Conservation (phyloP, 2,797 vertebrate genomes). For the Paedocypris micromegethes region DNA sequence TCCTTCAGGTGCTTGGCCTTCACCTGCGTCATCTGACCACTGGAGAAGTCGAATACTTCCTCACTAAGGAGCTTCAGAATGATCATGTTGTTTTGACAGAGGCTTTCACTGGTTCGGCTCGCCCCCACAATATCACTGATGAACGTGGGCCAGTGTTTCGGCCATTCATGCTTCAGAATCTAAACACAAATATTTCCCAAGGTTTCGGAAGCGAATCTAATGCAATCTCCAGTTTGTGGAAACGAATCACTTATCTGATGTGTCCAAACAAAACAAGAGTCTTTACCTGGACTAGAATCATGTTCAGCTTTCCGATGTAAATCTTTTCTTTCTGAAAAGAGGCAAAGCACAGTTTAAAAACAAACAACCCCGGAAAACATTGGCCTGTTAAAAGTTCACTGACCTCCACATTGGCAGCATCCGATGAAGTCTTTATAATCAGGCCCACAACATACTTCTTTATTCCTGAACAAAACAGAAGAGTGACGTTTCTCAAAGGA, state of each 20-base stretch:
- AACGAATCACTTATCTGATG: neutral
- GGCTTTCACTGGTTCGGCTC: slow-evolving; percentile 95
- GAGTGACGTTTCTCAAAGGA: neutral
- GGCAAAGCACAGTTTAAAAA: slow-evolving; percentile 29
- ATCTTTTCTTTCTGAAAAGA: slow-evolving; percentile 91
- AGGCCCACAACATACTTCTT: slow-evolving; percentile 99
- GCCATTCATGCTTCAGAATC: slow-evolving; percentile 99
- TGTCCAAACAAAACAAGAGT: neutral
- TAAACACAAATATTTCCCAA: slow-evolving; percentile 45
- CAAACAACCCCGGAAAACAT: neutral
- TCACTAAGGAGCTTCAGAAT: slow-evolving; percentile 96
- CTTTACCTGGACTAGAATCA: slow-evolving; percentile 98
- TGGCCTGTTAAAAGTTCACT: slow-evolving; percentile 48
- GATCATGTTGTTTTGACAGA: slow-evolving; percentile 99
- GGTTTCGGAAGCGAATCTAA: neutral
- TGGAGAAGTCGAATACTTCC: slow-evolving; percentile 98
- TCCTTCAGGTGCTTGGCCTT: slow-evolving; percentile 99
- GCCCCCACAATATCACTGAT: slow-evolving; percentile 98
- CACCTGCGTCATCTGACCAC: slow-evolving; percentile 98
- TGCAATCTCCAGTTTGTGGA: neutral
- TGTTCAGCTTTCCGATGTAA: slow-evolving; percentile 98
- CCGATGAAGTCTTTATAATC: slow-evolving; percentile 99
- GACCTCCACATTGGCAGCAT: slow-evolving; percentile 93
- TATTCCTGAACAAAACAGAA: slow-evolving; percentile 76
- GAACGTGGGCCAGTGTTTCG: slow-evolving; percentile 98